Evolutionary conservation across 2,113 vertebrate species (phyloP), one percentile per base, ranked within the genome.

Genomic region (Eira barbara): DNA sequence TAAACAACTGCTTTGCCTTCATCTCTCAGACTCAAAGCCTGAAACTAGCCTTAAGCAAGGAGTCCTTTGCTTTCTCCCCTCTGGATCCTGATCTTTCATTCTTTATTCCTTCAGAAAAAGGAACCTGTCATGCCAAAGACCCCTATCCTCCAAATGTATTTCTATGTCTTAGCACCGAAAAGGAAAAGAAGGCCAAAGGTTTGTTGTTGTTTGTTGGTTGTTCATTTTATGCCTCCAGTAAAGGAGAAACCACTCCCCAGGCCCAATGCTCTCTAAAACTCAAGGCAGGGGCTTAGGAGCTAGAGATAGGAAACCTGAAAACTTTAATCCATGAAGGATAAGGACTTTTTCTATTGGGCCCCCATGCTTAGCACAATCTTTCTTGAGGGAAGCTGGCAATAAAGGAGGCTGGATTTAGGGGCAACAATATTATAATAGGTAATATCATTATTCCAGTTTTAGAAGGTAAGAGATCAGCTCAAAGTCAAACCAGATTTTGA

Each of bases 401-500:
- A 63, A 91, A 93, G 25, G 78, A 78, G 52, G 7, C 7, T 89
- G 11, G 1, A 80, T 63, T 94, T 81, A 93, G 31, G 59, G 39
- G 3, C 15, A 71, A 82, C 2, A 55, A 39, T 61, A n/a, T 79
- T 34, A 52, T 52, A 47, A 79, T 31, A 65, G 18, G 29, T 80
- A 90, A 87, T 47, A 86, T 39, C 12, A n/a, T n/a, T 69, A 69
- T 25, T 97, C 57, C 31, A 83, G 11, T 79, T 92, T 95, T 83
- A 95, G 61, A 81, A 89, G 34, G 55, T 71, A 95, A 87, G 21
- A 87, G 10, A 88, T 7, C 49, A 95, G 20, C 73, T 91, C 42
- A 82, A 97, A 89, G 39, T 93, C n/a, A 95, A 93, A 79, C 3
- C 61, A 83, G 42, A 88, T 55, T 88, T 97, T 91, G 31, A 74